These are phyloP conservation scores for Protomyctophum bolini DNA, from an alignment of 2,113 vertebrate species.

Conservation along the genomic window DNA sequence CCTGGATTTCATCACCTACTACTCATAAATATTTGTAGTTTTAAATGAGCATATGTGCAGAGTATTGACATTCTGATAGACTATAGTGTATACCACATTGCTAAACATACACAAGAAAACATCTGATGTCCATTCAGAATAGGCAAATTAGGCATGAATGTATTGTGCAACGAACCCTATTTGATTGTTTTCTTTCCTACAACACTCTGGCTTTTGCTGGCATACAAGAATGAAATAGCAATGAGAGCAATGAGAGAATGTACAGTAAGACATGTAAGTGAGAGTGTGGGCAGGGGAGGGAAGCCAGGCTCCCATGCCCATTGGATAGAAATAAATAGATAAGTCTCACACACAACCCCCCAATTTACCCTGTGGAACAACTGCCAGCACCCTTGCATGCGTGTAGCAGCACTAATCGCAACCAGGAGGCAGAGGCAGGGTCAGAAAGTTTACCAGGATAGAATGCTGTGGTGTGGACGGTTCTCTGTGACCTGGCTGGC, in stretches of 20 bases:
- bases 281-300: constrained; percentile 65
- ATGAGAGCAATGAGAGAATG: constrained; percentile 2
- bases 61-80: neutral
- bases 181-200: constrained; percentile 7
- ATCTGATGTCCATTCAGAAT: neutral
- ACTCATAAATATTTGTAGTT: neutral
- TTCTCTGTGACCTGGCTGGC: neutral
- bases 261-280: neutral
- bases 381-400: constrained; percentile 6
- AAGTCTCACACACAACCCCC: constrained; percentile 38
- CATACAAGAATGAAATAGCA: neutral
- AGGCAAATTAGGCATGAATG: neutral
- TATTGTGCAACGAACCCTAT: neutral
- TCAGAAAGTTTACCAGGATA: neutral
- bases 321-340: constrained; percentile 83
- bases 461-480: neutral
- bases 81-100: neutral
- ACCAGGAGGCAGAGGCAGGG: constrained; percentile 5
- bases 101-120: neutral
- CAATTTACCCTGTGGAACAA: constrained; percentile 13
- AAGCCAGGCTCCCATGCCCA: constrained; percentile 51
- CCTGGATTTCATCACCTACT: neutral
- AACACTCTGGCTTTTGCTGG: constrained; percentile 14
- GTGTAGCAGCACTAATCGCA: constrained; percentile 7
- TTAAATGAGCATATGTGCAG: neutral